Evolutionary conservation across 2,113 vertebrate species (phyloP).

Genomic region (Forbesichthys agassizii): DNA sequence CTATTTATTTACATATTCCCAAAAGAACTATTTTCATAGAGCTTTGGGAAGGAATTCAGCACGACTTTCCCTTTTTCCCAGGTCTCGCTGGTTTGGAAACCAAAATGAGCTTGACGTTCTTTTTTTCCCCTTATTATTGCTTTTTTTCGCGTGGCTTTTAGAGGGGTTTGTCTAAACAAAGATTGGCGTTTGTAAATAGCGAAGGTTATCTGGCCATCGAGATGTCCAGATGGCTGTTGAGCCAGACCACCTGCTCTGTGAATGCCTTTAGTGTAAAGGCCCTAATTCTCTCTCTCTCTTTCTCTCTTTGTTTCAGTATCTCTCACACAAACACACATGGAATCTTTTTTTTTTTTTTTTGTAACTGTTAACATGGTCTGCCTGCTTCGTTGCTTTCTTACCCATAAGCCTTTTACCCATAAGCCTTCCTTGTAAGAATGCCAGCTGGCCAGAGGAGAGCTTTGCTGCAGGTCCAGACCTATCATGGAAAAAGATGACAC

Average conservation of each 20-base stretch:
- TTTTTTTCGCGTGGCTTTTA: constrained; percentile 58
- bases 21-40: constrained; percentile 59
- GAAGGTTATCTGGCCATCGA: constrained; percentile 78
- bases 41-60: constrained; percentile 58
- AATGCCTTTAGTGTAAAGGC: constrained; percentile 64
- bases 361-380: constrained; percentile 40
- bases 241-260: constrained; percentile 78
- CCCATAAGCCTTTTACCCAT: constrained; percentile 10
- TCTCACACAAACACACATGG: constrained; percentile 10
- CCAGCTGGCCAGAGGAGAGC: constrained; percentile 66
- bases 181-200: constrained; percentile 77
- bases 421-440: constrained; percentile 14
- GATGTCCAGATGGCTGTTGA: constrained; percentile 76
- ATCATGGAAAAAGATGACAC: constrained; percentile 62
- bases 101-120: constrained; percentile 54
- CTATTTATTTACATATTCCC: constrained; percentile 71
- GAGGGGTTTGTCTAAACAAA: constrained; percentile 78
- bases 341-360: constrained; percentile 3
- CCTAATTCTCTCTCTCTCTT: constrained; percentile 14
- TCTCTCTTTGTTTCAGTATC: constrained; percentile 4
- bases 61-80: constrained; percentile 62
- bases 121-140: constrained; percentile 35
- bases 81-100: constrained; percentile 61
- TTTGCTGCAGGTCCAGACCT: constrained; percentile 71
- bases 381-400: constrained; percentile 25